A percentile compares a stretch with the other conserved stretches of the same genome.
Evolutionary conservation across 2,888 invertebrate species (phyloP).

Genomic region (Muscina levida): DNA sequence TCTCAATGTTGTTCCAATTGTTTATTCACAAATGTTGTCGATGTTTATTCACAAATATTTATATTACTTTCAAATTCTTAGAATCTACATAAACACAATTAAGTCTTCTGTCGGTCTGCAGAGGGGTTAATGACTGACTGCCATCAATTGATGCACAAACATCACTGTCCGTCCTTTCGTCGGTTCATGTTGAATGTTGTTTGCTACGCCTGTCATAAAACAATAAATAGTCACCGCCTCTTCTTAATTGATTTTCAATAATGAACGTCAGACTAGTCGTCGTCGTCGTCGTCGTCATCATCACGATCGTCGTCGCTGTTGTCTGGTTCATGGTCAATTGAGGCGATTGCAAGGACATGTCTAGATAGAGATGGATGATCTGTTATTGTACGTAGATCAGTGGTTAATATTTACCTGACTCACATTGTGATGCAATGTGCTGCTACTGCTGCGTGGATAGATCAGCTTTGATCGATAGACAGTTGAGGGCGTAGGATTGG

Average conservation of each 20-base stretch:
- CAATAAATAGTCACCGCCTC: not conserved
- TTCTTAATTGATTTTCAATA: constrained; percentile 28
- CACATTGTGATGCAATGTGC: constrained; percentile 69
- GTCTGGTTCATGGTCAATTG: constrained; percentile 19
- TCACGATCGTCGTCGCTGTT: not conserved
- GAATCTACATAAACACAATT: too few relatives aligned
- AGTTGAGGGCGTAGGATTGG: constrained; percentile 69
- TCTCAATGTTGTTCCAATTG: too few relatives aligned
- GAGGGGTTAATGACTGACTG: constrained; percentile 19
- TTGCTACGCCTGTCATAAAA: constrained; percentile 11
- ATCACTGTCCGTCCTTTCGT: not conserved
- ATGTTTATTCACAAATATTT: too few relatives aligned
- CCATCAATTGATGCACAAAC: not conserved
- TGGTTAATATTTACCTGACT: constrained; percentile 61
- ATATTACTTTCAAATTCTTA: too few relatives aligned
- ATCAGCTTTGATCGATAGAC: constrained; percentile 76
- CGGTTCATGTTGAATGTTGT: too few relatives aligned
- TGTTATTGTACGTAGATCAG: too few relatives aligned
- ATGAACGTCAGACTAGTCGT: not conserved
- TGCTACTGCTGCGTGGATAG: constrained; percentile 73
- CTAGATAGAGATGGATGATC: not conserved
- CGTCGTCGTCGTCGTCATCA: too few relatives aligned
- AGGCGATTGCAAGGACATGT: not conserved
- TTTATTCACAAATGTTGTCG: too few relatives aligned
- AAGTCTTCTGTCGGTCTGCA: not conserved